Base-by-base conservation (phyloP, 2,113 vertebrate species). In the Bothrops jararaca region DNA sequence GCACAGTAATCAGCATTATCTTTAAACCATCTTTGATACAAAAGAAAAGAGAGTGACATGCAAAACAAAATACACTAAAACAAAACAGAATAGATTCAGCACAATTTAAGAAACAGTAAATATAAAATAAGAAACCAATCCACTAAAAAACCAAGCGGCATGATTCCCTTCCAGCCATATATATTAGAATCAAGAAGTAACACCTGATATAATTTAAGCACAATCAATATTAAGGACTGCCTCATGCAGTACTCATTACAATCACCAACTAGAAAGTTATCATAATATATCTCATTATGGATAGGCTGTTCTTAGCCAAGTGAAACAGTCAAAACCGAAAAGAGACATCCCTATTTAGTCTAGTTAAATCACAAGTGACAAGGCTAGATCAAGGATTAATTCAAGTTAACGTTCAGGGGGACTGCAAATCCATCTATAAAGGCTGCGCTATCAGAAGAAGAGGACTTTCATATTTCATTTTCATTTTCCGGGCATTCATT, bases 1-100 rank as follows among this genome's bases (percentile, higher is more conserved):
- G 45, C 95, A 90, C 69, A 95, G 74, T 80, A 80, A 80, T 80
- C 34, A 80, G 74, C 74, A 23, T 80, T 22, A 42, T 80, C 34
- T 80, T 80, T 42, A 80, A 80, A 7, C 74, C 74, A 80, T 42
- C 74, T 80, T 80, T 80, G 34, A 80, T 42, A 34, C 74, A 80
- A 80, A 42, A 39, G n/a, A 80, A 39, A 80, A 42, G 15, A 80
- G 34, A 22, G 74, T 80, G 34, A 42, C 74, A 80, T 80, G 20
- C 74, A 80, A 80, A 80, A 80, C 74, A 80, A 80, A 80, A 80
- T 80, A 80, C 74, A 42, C 34, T 39, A 42, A 80, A 80, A 80
- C 74, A 42, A 80, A 80, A 80, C 74, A 80, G 54, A 56, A 56
- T 56, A 56, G 15, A 56, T 56, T 56, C 53, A 54, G 34, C 18